Percentiles rank a stretch among this genome's conserved stretches.
Conservation (phyloP, 2,113 vertebrate species). For the Symphodus melops region DNA sequence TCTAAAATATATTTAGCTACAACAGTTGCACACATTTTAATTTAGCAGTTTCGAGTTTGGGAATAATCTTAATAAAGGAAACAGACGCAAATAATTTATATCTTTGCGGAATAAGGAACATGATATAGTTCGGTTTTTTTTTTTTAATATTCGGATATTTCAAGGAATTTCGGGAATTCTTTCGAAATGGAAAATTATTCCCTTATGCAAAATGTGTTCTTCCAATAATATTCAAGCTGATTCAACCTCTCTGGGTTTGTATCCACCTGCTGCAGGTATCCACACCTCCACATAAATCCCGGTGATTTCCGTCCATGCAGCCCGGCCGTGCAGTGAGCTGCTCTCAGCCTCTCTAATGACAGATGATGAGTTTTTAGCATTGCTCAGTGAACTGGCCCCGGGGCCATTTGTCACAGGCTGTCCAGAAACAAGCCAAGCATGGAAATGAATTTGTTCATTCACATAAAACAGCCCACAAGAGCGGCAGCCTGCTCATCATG, state of each 20-base stretch:
- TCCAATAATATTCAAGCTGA: too few relatives aligned
- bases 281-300: background rate
- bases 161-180: too few relatives aligned
- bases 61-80: background rate
- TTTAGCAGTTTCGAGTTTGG: background rate
- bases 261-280: background rate
- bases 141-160: too few relatives aligned
- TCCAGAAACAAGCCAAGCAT: conserved; percentile 77
- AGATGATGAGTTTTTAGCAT: conserved; percentile 70
- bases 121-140: too few relatives aligned
- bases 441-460: conserved; percentile 82
- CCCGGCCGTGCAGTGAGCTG: background rate
- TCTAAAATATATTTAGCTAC: too few relatives aligned
- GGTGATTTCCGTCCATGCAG: background rate
- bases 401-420: conserved; percentile 79
- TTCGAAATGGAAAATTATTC: too few relatives aligned
- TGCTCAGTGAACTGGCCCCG: conserved; percentile 59
- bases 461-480: conserved; percentile 68
- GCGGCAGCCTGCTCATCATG: conserved; percentile 41
- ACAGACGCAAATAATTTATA: background rate
- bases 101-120: too few relatives aligned
- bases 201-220: background rate
- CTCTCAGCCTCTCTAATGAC: conserved; percentile 59
- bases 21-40: background rate
- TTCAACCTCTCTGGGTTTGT: too few relatives aligned